Evolutionary conservation across 64 coral and sea anemone species (phyloP).

Genomic region (Dendrophyllia cribrosa): DNA sequence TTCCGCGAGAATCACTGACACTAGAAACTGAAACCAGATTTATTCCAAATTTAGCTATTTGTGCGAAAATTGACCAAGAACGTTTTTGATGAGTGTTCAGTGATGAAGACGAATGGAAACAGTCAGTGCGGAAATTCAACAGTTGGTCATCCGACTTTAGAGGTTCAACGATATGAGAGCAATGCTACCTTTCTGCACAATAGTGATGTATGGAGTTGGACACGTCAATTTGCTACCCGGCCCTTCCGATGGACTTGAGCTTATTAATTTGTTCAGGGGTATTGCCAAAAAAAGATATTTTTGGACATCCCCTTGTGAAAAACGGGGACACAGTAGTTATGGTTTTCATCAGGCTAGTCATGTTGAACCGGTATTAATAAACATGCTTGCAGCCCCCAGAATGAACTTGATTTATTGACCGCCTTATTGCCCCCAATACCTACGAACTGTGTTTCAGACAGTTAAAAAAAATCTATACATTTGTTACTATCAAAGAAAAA

Average conservation of each 20-base stretch:
- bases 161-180: slow-evolving; percentile 57
- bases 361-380: neutral
- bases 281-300: too few relatives aligned
- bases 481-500: too few relatives aligned
- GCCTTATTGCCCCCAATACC: slow-evolving; percentile 68
- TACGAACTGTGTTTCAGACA: slow-evolving; percentile 64
- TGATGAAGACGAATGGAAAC: slow-evolving; percentile 44
- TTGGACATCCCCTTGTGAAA: too few relatives aligned
- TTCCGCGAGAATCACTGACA: slow-evolving; percentile 5
- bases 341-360: too few relatives aligned
- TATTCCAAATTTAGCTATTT: slow-evolving; percentile 1
- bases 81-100: slow-evolving; percentile 61
- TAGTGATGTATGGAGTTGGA: slow-evolving; percentile 44
- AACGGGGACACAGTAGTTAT: too few relatives aligned
- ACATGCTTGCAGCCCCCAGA: slow-evolving; percentile 49
- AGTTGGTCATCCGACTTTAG: neutral
- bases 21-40: neutral
- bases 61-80: neutral
- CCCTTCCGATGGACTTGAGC: slow-evolving; percentile 66
- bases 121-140: slow-evolving; percentile 28
- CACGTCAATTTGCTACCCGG: slow-evolving; percentile 67
- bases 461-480: neutral
- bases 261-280: slow-evolving; percentile 21
- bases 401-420: slow-evolving; percentile 58
- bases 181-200: slow-evolving; percentile 64